These are phyloP conservation scores for Drosophila eugracilis DNA, from an alignment of 1,140 invertebrate species.

Conservation along the genomic window DNA sequence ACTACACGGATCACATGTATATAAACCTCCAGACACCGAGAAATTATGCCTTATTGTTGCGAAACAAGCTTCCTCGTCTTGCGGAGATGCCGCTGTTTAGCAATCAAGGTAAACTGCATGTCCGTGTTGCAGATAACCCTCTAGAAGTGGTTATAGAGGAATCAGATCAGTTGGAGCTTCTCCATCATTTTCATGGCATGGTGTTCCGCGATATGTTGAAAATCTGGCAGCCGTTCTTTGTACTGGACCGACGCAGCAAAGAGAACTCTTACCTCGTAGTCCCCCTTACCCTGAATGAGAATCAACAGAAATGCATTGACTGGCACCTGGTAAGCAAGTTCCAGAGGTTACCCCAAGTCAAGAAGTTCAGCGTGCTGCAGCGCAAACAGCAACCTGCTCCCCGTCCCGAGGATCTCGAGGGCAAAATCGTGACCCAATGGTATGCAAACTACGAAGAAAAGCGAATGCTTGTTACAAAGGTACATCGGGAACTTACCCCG, in stretches of 20 bases:
- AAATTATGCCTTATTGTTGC: slow-evolving; percentile 87
- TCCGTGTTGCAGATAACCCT: slow-evolving; percentile 86
- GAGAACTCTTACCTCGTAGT: slow-evolving; percentile 92
- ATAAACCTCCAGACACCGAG: slow-evolving; percentile 65
- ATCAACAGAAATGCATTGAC: slow-evolving; percentile 17
- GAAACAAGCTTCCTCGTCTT: slow-evolving; percentile 86
- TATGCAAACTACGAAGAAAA: slow-evolving; percentile 89
- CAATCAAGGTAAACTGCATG: slow-evolving; percentile 91
- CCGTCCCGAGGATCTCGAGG: slow-evolving; percentile 87
- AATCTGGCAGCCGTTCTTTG: slow-evolving; percentile 91
- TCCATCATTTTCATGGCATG: slow-evolving; percentile 88
- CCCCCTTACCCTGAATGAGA: slow-evolving; percentile 85
- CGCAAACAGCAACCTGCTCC: slow-evolving; percentile 86
- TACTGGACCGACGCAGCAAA: slow-evolving; percentile 87
- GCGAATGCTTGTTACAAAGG: slow-evolving; percentile 93
- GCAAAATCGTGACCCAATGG: slow-evolving; percentile 94
- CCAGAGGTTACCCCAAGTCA: slow-evolving; percentile 43
- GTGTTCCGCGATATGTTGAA: slow-evolving; percentile 89
- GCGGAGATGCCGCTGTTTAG: slow-evolving; percentile 94
- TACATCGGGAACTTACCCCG: slow-evolving; percentile 92
- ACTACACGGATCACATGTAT: slow-evolving; percentile 71
- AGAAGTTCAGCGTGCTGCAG: slow-evolving; percentile 84
- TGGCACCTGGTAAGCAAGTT: slow-evolving; percentile 86
- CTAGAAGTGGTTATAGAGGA: slow-evolving; percentile 86
- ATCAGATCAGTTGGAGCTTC: slow-evolving; percentile 85